phyloP scores from a whole-genome alignment of 2,113 vertebrate genomes.

The Brienomyrus longianalis region DNA sequence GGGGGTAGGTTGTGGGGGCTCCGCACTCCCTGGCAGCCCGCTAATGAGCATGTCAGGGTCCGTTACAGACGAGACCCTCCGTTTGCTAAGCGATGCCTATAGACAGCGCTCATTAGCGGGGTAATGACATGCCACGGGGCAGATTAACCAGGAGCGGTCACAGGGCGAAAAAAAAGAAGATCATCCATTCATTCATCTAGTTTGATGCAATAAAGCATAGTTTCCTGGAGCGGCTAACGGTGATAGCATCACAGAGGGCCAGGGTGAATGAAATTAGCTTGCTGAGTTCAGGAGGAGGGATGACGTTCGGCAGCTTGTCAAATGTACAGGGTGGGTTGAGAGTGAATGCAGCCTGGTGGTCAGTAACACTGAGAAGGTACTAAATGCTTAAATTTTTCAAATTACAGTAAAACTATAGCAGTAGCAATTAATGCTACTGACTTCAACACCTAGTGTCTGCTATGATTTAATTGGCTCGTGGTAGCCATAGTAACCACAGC shows the following conservation, averaged over 20 bases:
- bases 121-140: conserved; percentile 65
- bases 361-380: neutral
- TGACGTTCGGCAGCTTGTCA: neutral
- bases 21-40: conserved; percentile 57
- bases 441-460: neutral
- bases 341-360: neutral
- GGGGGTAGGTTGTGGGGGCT: conserved; percentile 30
- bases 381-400: neutral
- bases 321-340: neutral
- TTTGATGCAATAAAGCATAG: conserved; percentile 20
- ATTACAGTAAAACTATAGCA: neutral
- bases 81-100: conserved; percentile 53
- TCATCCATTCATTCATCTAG: conserved; percentile 25
- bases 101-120: conserved; percentile 71
- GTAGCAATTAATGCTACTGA: neutral
- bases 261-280: conserved; percentile 21
- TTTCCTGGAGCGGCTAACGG: conserved; percentile 4
- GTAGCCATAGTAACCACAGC: neutral
- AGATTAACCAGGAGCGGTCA: conserved; percentile 40
- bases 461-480: neutral
- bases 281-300: neutral
- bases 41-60: conserved; percentile 68
- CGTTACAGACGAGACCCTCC: conserved; percentile 58
- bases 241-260: conserved; percentile 7
- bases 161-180: conserved; percentile 18